These are phyloP conservation scores for Chromoteleia sp. DNA, from an alignment of 2,888 invertebrate species.

Conservation along the genomic window DNA sequence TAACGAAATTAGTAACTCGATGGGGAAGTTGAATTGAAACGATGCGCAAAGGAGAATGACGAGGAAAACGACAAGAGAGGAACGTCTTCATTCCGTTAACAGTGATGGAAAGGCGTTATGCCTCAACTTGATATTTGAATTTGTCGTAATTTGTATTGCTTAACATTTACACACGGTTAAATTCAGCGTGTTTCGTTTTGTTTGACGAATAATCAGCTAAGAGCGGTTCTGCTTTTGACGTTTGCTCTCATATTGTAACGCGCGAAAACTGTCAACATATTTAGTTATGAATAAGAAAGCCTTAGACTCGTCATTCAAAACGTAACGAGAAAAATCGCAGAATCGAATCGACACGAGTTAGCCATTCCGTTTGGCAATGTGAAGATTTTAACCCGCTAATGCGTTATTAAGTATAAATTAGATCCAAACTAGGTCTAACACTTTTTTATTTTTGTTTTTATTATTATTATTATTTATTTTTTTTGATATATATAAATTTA, in stretches of 20 bases:
- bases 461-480: too few species aligned
- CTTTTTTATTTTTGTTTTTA: too few species aligned
- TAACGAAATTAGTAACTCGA: conserved; percentile 73
- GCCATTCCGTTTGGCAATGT: too few species aligned
- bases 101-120: conserved; percentile 77
- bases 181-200: conserved; percentile 41
- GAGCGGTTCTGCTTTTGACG: conserved; percentile 1
- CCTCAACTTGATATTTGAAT: conserved; percentile 79
- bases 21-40: conserved; percentile 46
- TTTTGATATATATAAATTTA: too few species aligned
- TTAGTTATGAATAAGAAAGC: too few species aligned
- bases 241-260: neutral
- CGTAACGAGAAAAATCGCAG: too few species aligned
- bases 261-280: neutral
- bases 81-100: conserved; percentile 75
- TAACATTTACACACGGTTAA: conserved; percentile 71
- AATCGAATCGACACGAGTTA: too few species aligned
- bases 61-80: conserved; percentile 52
- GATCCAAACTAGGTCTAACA: too few species aligned
- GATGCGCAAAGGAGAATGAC: conserved; percentile 58
- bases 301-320: too few species aligned
- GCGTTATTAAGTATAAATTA: too few species aligned
- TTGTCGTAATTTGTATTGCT: conserved; percentile 79
- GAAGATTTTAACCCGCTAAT: too few species aligned
- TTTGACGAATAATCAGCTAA: conserved; percentile 38